These are phyloP conservation scores for Hyperoodon ampullatus DNA, from an alignment of 2,113 vertebrate genomes.

Conservation along the genomic window DNA sequence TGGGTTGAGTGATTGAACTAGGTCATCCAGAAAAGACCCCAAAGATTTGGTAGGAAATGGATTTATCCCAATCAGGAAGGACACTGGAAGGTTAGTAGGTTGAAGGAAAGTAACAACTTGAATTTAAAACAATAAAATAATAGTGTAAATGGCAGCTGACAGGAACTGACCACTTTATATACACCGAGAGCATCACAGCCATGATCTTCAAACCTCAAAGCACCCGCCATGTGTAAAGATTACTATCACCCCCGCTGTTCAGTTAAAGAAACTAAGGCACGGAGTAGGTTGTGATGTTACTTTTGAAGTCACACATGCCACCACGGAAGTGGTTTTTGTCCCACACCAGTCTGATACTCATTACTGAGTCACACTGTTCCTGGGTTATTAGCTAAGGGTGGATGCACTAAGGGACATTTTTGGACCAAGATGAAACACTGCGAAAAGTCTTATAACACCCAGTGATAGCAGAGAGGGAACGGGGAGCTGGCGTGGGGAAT, in stretches of 20 bases:
- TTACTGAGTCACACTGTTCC: conserved; percentile 36
- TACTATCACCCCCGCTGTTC: neutral
- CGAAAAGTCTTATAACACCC: neutral
- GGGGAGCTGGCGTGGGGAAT: neutral
- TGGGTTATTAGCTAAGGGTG: neutral
- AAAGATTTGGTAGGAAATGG: neutral
- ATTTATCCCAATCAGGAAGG: neutral
- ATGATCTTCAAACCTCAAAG: neutral
- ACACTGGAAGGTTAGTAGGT: neutral
- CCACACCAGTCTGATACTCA: neutral
- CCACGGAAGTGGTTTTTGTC: neutral
- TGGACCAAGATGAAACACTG: conserved; percentile 23
- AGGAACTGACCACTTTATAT: accelerated
- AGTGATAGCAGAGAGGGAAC: neutral
- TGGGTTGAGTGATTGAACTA: no score
- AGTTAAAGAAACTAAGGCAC: neutral
- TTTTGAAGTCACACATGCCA: neutral
- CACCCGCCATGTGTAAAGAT: neutral
- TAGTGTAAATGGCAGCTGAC: neutral
- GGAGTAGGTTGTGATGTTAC: neutral
- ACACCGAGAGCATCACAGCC: neutral
- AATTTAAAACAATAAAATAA: neutral
- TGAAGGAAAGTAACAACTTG: neutral
- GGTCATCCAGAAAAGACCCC: neutral
- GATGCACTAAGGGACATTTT: conserved; percentile 45